Evolutionary conservation across 1,140 invertebrate species (phyloP), one percentile per base, ranked within the genome.

Genomic region (Atopsyche davidsoni): DNA sequence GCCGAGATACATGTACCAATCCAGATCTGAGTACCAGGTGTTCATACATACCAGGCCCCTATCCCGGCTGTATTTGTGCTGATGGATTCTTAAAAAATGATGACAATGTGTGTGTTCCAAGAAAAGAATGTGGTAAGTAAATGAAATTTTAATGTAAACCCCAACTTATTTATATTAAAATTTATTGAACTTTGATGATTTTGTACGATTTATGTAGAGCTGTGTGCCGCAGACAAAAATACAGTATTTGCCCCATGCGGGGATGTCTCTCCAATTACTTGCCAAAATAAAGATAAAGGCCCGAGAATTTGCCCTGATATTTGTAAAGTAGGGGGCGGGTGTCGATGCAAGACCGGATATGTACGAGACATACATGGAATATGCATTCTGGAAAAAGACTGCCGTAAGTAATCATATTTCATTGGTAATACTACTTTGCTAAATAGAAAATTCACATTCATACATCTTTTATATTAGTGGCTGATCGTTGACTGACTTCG

Each of bases 261-360:
- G 25, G 35, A 52, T 13, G 14, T 36, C 11, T 52, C 42, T 21
- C 42, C 43, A 10, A 24, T 40, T 14, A 52, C 50, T 7, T 52
- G 50, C 25, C 9, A 23, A 19, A 52, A 52, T 32, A 52, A 52
- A 41, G 36, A 52, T 14, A n/a, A 11, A 41, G 23, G 16, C 2
- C 24, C 23, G 4, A 38, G 23, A n/a, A 18, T 41, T 1, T 52
- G 50, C 16, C 34, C 34, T 19, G 13, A 52, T 16, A 14, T 39
- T n/a, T 52, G 50, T 21, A 23, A 31, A 13, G 23, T 9, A 16
- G 14, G 10, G 4, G 50, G 50, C 2, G 51, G 28, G 9, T 59
- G 57, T 31, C 24, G 42, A 17, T 59, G 57, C 23, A 53, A 48
- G 43, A 25, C 38, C 17, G 54, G 44, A 18, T 55, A 16, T n/a